Conservation (phyloP, 2,113 vertebrate genomes). For the Trematocara macrostoma region DNA sequence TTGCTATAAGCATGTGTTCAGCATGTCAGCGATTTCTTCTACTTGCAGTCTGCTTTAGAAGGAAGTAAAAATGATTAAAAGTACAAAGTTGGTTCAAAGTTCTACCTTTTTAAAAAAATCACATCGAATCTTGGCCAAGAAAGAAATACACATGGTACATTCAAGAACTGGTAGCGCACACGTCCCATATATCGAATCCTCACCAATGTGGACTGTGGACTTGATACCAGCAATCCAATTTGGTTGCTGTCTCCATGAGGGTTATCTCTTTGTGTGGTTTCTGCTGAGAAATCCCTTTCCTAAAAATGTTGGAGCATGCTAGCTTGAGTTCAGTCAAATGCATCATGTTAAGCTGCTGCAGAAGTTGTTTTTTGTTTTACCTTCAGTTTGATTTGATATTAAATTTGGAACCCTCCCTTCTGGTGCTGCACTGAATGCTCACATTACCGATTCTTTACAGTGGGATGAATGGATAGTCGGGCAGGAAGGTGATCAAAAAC, state of each 20-base stretch:
- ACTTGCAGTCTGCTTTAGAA: not conserved
- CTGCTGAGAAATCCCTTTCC: not conserved
- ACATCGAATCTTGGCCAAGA: rapidly evolving
- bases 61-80: not conserved
- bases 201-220: not conserved
- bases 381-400: not conserved
- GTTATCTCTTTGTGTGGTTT: not conserved
- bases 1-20: not conserved
- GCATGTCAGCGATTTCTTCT: not conserved
- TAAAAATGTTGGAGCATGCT: not conserved
- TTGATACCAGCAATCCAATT: not conserved
- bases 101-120: not conserved
- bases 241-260: not conserved
- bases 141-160: not conserved
- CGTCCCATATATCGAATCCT: not conserved
- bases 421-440: not conserved
- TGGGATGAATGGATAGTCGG: not conserved
- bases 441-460: not conserved
- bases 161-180: not conserved
- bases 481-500: not conserved
- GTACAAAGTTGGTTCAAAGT: not conserved
- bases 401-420: not conserved
- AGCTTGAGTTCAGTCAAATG: not conserved
- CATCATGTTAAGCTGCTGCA: not conserved
- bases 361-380: not conserved